Base-by-base conservation (phyloP, 2,797 vertebrate genomes). In the Hydrocynus forskahlii region DNA sequence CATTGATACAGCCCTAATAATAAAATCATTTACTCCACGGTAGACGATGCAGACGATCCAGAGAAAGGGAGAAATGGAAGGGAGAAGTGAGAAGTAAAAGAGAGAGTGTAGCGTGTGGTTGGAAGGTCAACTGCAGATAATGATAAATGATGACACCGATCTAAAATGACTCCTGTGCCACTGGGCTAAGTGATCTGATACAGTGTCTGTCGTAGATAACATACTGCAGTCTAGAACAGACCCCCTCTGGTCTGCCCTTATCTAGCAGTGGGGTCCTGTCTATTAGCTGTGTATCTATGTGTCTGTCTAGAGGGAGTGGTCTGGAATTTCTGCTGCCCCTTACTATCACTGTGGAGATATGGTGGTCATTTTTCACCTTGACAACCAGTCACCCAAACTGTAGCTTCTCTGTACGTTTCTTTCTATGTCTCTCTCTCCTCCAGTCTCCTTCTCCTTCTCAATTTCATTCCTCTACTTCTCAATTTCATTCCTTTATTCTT, bases 291-390 rank as follows among this genome's bases (percentile, higher is more conserved):
- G 76, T 75, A 82, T 80, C 81, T 82, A 64, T 80, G 83, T 85
- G 81, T 86, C 59, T n/a, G 63, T 84, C 83, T 74, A 8, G 45
- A 75, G 67, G 64, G 70, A 79, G 45, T 70, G 57, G 63, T 77
- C 66, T 89, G 89, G 85, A 68, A 77, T 84, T 66, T 91, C 88
- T 90, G 88, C 86, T 88, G 89, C 91, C 89, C 91, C 87, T 91
- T 81, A n/a, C 88, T 69, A 85, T 89, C 89, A 91, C 89, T 85
- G 19, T 81, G 84, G 91, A 90, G 88, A 82, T 87, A 84, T n/a
- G 82, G 79, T 88, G 89, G 80, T 93, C 92, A 94, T 95, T 94
- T 94, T 91, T 95, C 93, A 94, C 90, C 78, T 79, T 91, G 92
- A 94, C 93, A 94, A 90, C 87, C 87, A 86, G 87, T 82, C 67